phyloP scores from a whole-genome alignment of 2,113 vertebrate species.

The Pholis gunnellus region DNA sequence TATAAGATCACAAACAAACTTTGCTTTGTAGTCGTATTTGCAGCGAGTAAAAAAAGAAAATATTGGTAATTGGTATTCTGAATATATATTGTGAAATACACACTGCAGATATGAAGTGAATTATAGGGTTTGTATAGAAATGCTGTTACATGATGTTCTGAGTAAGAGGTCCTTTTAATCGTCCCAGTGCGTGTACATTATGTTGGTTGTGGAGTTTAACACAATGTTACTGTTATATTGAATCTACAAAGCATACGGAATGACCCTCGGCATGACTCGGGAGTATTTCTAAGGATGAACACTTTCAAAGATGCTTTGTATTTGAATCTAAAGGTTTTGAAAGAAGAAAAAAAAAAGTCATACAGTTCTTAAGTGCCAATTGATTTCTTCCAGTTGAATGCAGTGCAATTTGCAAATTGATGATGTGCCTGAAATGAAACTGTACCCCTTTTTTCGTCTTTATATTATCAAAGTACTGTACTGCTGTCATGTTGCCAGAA shows the following conservation, averaged over 20 bases:
- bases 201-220: constrained; percentile 53
- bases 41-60: constrained; percentile 40
- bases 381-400: constrained; percentile 60
- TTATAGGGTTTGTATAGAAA: constrained; percentile 68
- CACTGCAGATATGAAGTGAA: constrained; percentile 52
- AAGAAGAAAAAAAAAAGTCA: constrained; percentile 7
- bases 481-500: constrained; percentile 33
- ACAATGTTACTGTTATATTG: constrained; percentile 43
- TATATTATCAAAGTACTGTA: constrained; percentile 79
- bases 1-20: constrained; percentile 16
- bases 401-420: constrained; percentile 58
- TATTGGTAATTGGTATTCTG: constrained; percentile 54
- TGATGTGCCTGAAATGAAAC: constrained; percentile 73
- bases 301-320: constrained; percentile 30
- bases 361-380: constrained; percentile 64
- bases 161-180: constrained; percentile 49
- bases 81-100: constrained; percentile 74
- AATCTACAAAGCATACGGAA: constrained; percentile 36
- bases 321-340: constrained; percentile 31
- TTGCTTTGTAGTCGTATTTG: constrained; percentile 35
- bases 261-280: constrained; percentile 44
- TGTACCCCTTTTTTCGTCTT: constrained; percentile 45
- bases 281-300: constrained; percentile 23
- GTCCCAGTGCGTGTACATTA: constrained; percentile 53
- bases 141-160: constrained; percentile 36